These are phyloP conservation scores for Peromyscus leucopus DNA, from an alignment of 2,113 vertebrate species.

Conservation along the genomic window DNA sequence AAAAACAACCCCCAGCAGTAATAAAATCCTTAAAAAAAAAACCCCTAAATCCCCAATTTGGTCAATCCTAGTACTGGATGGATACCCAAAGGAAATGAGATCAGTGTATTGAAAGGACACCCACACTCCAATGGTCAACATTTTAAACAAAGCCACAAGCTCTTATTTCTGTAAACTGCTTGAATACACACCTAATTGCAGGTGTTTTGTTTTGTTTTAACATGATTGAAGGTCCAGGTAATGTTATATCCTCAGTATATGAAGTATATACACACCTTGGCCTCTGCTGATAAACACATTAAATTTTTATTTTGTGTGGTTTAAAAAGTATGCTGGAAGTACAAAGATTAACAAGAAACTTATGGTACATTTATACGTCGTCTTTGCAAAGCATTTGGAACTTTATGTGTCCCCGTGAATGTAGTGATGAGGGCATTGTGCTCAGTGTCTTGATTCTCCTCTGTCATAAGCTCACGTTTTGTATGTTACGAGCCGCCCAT, in stretches of 20 bases:
- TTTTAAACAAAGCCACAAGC: constrained; percentile 35
- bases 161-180: neutral
- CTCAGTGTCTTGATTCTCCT: constrained; percentile 31
- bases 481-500: neutral
- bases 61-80: neutral
- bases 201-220: constrained; percentile 9
- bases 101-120: neutral
- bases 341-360: constrained; percentile 25
- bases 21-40: neutral
- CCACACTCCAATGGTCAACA: neutral
- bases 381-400: constrained; percentile 1
- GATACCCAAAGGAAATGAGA: neutral
- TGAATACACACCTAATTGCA: neutral
- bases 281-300: constrained; percentile 16
- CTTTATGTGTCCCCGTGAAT: neutral
- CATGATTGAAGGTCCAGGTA: neutral
- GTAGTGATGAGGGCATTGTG: constrained; percentile 1
- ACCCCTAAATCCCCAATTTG: neutral
- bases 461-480: neutral
- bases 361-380: neutral
- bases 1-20: too few relatives aligned
- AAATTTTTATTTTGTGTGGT: constrained; percentile 34
- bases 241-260: neutral
- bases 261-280: neutral
- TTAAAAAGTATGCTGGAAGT: constrained; percentile 37